Evolutionary conservation across 2,888 invertebrate species (phyloP).

Genomic region (Elysia crispata): DNA sequence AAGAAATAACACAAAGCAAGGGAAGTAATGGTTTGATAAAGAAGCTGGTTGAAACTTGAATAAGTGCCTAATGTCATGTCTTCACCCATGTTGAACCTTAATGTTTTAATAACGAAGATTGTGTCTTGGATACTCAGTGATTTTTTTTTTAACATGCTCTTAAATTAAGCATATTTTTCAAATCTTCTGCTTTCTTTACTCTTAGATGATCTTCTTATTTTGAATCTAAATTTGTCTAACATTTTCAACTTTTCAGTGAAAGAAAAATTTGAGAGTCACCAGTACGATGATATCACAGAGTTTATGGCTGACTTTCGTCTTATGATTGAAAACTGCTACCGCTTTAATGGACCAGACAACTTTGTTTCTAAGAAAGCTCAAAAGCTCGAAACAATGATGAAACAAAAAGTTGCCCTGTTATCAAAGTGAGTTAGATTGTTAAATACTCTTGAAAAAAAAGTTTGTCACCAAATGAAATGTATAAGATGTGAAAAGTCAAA

Average conservation of each 20-base stretch:
- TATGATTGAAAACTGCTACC: slow-evolving; percentile 80
- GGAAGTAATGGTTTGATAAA: no score
- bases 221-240: no score
- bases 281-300: slow-evolving; percentile 78
- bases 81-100: no score
- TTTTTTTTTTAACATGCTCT: no score
- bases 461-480: background rate
- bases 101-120: no score
- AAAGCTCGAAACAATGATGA: slow-evolving; percentile 78
- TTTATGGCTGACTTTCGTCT: slow-evolving; percentile 79
- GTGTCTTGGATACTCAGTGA: no score
- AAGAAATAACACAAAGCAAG: no score
- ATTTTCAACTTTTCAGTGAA: slow-evolving; percentile 78
- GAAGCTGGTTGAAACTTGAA: no score
- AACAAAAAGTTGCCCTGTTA: slow-evolving; percentile 78
- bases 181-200: slow-evolving; percentile 23
- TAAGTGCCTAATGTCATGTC: no score
- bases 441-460: background rate
- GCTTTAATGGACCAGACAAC: slow-evolving; percentile 79
- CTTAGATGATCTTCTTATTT: no score
- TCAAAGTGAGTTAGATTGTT: slow-evolving; percentile 77
- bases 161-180: background rate
- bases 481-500: no score
- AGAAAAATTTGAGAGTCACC: slow-evolving; percentile 73
- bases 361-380: slow-evolving; percentile 78